A percentile compares a stretch with the other conserved stretches of the same genome.
Conservation (phyloP, 2,113 vertebrate species). For the Sigmodon hispidus region DNA sequence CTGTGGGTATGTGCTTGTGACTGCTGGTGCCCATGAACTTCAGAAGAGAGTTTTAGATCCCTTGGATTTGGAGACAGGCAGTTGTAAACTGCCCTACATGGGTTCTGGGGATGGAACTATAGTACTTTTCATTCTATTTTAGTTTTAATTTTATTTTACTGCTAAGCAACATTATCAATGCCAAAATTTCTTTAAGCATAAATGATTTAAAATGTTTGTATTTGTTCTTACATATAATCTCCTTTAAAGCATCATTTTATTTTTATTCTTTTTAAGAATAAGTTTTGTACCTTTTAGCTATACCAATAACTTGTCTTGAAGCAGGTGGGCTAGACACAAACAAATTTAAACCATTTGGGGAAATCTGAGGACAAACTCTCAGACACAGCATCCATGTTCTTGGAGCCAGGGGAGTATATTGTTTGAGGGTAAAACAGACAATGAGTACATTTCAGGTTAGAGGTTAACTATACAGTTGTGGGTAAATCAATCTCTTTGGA, state of each 20-base stretch:
- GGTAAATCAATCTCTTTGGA: too few relatives aligned
- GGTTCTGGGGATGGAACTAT: background rate
- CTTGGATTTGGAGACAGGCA: background rate
- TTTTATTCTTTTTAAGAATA: background rate
- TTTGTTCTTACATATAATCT: background rate
- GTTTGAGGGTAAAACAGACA: background rate
- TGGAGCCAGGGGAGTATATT: background rate
- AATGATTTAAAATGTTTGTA: background rate
- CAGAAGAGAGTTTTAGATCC: background rate
- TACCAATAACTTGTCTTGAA: background rate
- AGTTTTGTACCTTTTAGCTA: background rate
- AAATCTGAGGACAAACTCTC: background rate
- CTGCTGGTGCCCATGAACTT: background rate
- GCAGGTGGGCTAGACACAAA: too few relatives aligned
- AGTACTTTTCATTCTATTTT: background rate
- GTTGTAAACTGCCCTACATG: background rate
- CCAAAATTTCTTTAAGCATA: background rate
- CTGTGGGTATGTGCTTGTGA: background rate
- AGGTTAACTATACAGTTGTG: background rate
- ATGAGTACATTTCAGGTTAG: background rate
- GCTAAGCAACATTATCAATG: background rate
- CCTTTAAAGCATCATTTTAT: background rate
- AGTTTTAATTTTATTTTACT: background rate
- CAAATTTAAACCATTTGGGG: background rate
- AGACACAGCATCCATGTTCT: background rate